Percentiles rank a stretch among this genome's conserved stretches.
phyloP scores from a whole-genome alignment of 2,888 invertebrate genomes.

The Cartodere bifasciata region DNA sequence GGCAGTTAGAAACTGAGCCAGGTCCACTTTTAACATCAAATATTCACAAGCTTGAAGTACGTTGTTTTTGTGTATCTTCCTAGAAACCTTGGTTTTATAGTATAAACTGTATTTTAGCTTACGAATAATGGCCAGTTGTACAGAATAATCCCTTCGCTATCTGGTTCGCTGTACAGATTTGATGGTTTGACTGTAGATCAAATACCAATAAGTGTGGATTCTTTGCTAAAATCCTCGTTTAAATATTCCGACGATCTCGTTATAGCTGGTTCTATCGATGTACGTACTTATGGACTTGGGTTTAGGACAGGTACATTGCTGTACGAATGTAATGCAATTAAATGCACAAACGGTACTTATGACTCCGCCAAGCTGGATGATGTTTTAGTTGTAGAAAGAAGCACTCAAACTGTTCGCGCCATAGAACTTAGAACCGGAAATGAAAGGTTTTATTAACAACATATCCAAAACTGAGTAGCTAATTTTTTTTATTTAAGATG shows the following conservation, averaged over 20 bases:
- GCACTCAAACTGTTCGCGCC: conserved; percentile 80
- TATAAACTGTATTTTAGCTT: conserved; percentile 40
- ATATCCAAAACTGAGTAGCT: not conserved
- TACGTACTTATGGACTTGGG: conserved; percentile 76
- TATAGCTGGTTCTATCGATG: conserved; percentile 81
- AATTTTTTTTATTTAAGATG: conserved; percentile 43
- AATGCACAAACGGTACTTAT: conserved; percentile 59
- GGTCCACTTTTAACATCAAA: conserved; percentile 76
- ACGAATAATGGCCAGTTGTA: conserved; percentile 76
- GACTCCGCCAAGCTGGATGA: conserved; percentile 32
- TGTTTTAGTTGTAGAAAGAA: conserved; percentile 67
- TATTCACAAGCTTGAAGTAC: conserved; percentile 75
- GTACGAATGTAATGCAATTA: conserved; percentile 65
- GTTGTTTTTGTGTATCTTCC: conserved; percentile 5
- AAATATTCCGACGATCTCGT: conserved; percentile 76
- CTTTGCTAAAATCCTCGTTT: conserved; percentile 75
- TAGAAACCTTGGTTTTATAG: conserved; percentile 8
- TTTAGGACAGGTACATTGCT: conserved; percentile 54
- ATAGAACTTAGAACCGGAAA: conserved; percentile 73
- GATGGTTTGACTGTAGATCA: conserved; percentile 81
- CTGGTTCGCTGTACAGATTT: conserved; percentile 83
- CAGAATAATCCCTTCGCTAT: conserved; percentile 83
- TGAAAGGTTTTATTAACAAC: conserved; percentile 50
- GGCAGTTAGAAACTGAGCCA: conserved; percentile 67
- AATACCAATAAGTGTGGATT: conserved; percentile 75